These are phyloP conservation scores for Cetoscarus ocellatus DNA, from an alignment of 2,797 vertebrate genomes.

Conservation along the genomic window DNA sequence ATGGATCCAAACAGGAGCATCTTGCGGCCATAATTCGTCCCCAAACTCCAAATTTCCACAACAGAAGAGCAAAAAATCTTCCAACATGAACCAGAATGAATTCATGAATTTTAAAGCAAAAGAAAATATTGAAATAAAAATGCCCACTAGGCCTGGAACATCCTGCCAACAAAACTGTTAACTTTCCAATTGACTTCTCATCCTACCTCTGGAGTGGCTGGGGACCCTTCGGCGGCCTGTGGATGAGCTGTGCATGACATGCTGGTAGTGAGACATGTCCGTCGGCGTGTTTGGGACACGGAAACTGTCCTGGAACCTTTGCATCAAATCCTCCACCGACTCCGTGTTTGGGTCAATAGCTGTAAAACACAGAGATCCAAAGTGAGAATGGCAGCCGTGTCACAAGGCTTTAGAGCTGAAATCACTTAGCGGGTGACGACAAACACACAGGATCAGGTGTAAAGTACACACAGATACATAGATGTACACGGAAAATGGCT, in stretches of 20 bases:
- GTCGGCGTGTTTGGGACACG: conserved; percentile 90
- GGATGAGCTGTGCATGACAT: conserved; percentile 87
- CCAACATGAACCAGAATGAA: not conserved
- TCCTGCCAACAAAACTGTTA: not conserved
- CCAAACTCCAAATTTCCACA: not conserved
- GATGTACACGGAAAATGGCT: conserved; percentile 18
- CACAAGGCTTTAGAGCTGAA: conserved; percentile 34
- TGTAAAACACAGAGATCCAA: conserved; percentile 71
- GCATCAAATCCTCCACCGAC: conserved; percentile 96
- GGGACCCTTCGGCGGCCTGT: conserved; percentile 90
- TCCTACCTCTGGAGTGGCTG: conserved; percentile 90
- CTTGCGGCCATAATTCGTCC: too few species aligned
- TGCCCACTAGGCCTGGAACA: not conserved
- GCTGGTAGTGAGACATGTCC: conserved; percentile 94
- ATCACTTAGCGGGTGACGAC: conserved; percentile 16
- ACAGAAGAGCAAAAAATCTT: not conserved
- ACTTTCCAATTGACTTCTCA: conserved; percentile 7
- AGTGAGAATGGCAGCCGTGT: conserved; percentile 49
- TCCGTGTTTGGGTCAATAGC: conserved; percentile 90
- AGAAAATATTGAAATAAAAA: conserved; percentile 2
- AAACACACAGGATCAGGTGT: conserved; percentile 17
- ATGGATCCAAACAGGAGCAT: too few species aligned
- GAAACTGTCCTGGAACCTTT: conserved; percentile 98
- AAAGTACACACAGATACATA: conserved; percentile 4
- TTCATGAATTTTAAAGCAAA: not conserved